Evolutionary conservation across 2,113 vertebrate genomes (phyloP), one percentile per base, ranked within the genome.

Genomic region (Phalacrocorax pelagicus): DNA sequence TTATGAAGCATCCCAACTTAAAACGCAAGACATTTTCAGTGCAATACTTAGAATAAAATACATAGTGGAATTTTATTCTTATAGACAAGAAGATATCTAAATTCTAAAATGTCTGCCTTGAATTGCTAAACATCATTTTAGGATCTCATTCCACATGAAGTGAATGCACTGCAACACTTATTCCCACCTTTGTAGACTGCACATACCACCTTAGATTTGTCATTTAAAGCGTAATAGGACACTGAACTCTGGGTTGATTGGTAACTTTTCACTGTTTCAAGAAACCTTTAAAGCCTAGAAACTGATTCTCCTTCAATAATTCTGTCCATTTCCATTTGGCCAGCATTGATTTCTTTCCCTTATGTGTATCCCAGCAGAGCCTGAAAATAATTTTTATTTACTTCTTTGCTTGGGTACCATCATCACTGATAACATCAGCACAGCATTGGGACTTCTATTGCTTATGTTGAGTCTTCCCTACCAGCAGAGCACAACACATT

Each of bases 61-160:
- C 20, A 27, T 38, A 78, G 29, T 8, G 44, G 36, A 88, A 15
- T 90, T 79, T 12, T 32, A 94, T 44, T 90, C 92, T 88, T 90
- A 83, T 15, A 96, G 83, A 88, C 34, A 92, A 94, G 65, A 96
- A 72, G 86, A 86, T 86, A 92, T 9, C 47, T 93, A 78, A 89
- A 97, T 86, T 97, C 69, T 93, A 94, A 95, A 91, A 59, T 85
- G 54, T n/a, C 71, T 93, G 73, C 94, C 91, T 91, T 82, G 52
- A 96, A 88, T 62, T 90, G 58, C 70, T 81, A 34, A 88, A 57
- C 15, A 63, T 75, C 20, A 77, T 63, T 52, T 96, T 94, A 93
- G 86, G 71, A 78, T 90, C 49, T 78, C 51, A 83, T 36, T 92
- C 73, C 47, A 86, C 62, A 96, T 62, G 91, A 97, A 92, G 67